A percentile compares a stretch with the other conserved stretches of the same genome.
phyloP scores from a whole-genome alignment of 2,113 vertebrate genomes.

The Aptenodytes patagonicus region DNA sequence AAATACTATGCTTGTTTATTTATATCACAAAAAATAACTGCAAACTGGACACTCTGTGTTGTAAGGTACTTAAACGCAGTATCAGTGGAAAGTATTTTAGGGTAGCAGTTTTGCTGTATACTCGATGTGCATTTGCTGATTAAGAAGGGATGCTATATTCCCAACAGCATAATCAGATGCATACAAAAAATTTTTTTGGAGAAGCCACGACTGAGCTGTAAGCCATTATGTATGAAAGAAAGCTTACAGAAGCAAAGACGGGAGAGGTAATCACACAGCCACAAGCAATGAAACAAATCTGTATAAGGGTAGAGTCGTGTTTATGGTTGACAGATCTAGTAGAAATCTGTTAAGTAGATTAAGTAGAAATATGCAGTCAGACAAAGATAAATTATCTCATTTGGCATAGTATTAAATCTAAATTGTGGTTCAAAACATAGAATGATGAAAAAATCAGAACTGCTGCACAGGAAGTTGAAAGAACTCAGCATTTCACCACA shows the following conservation, averaged over 20 bases:
- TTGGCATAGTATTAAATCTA: not conserved
- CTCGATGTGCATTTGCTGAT: not conserved
- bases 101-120: not conserved
- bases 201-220: not conserved
- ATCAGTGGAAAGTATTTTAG: not conserved
- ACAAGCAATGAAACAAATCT: not conserved
- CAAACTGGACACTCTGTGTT: not conserved
- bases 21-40: not conserved
- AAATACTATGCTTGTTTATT: not conserved
- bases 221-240: not conserved
- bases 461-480: not conserved
- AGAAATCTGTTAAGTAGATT: constrained; percentile 47
- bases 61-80: not conserved
- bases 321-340: not conserved
- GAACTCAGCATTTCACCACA: not conserved
- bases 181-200: not conserved
- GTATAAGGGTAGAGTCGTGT: not conserved
- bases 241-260: not conserved
- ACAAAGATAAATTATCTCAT: constrained; percentile 35
- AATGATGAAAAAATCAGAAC: not conserved
- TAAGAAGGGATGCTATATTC: not conserved
- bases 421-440: constrained; percentile 12
- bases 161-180: not conserved
- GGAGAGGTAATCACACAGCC: constrained; percentile 20
- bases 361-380: constrained; percentile 2